Evolutionary conservation across 2,888 invertebrate genomes (phyloP).

Genomic region (Gryllus longicercus): DNA sequence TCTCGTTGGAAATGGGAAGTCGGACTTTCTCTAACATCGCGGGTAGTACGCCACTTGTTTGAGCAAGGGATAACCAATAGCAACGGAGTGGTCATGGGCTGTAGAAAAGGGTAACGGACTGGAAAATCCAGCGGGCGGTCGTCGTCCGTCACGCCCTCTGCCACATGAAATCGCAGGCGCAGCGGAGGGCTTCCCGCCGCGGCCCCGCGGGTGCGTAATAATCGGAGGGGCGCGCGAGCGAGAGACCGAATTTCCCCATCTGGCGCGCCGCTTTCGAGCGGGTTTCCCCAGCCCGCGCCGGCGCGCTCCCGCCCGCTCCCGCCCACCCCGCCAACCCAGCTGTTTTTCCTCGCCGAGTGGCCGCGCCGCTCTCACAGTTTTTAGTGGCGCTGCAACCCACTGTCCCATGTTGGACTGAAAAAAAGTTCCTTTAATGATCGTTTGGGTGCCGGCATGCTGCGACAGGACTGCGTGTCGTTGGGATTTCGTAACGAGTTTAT

Average conservation of each 20-base stretch:
- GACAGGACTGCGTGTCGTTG: too few relatives aligned
- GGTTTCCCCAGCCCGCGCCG: neutral
- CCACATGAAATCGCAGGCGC: neutral
- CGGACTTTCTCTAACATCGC: too few relatives aligned
- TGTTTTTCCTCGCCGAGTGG: neutral
- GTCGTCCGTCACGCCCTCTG: neutral
- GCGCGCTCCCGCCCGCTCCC: neutral
- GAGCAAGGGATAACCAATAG: too few relatives aligned
- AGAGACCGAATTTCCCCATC: slow-evolving; percentile 3
- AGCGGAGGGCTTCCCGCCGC: neutral
- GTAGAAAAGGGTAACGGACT: neutral
- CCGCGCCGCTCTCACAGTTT: neutral
- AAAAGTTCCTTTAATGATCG: too few relatives aligned
- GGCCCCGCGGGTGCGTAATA: neutral
- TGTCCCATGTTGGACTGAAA: too few relatives aligned
- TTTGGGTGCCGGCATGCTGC: too few relatives aligned
- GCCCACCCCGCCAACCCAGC: neutral
- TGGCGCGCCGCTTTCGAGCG: neutral
- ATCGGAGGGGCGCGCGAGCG: neutral
- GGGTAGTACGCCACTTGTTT: too few relatives aligned
- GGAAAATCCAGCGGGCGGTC: neutral
- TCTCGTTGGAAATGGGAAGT: too few relatives aligned
- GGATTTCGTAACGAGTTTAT: too few relatives aligned
- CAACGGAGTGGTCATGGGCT: neutral
- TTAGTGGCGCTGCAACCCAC: too few relatives aligned